Percentiles rank a stretch among this genome's conserved stretches.
phyloP scores from a whole-genome alignment of 2,113 vertebrate genomes.

The Struthidea cinerea region DNA sequence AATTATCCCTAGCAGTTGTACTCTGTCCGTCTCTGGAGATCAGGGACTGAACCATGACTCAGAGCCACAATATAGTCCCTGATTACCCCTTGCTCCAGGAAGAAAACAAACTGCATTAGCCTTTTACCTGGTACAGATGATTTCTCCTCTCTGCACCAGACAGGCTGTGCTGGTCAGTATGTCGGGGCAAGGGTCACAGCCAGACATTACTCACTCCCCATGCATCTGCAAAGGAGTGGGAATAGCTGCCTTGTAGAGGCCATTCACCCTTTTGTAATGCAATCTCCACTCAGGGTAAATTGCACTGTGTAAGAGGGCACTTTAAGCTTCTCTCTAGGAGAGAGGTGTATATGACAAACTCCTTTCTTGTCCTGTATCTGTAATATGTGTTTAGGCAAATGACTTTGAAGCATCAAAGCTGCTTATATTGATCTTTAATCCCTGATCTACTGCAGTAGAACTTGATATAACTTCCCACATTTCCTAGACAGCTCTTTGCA shows the following conservation, averaged over 20 bases:
- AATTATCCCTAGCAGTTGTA: neutral
- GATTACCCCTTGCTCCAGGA: conserved; percentile 54
- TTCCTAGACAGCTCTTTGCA: neutral
- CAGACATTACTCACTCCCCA: conserved; percentile 59
- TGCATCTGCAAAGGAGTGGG: conserved; percentile 34
- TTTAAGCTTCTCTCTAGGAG: conserved; percentile 12
- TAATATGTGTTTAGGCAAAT: conserved; percentile 38
- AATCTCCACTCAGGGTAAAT: conserved; percentile 52
- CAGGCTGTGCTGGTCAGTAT: conserved; percentile 53
- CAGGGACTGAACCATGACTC: conserved; percentile 25
- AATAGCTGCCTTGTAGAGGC: conserved; percentile 57
- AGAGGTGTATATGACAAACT: conserved; percentile 1
- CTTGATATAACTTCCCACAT: neutral
- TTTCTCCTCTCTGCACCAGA: conserved; percentile 53
- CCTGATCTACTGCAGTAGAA: neutral
- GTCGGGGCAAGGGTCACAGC: conserved; percentile 48
- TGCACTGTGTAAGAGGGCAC: conserved; percentile 30
- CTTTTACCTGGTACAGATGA: conserved; percentile 62
- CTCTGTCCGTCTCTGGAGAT: neutral
- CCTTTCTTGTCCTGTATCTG: neutral
- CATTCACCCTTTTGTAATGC: conserved; percentile 42
- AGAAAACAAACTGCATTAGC: conserved; percentile 67
- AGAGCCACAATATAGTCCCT: conserved; percentile 42
- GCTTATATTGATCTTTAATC: conserved; percentile 48
- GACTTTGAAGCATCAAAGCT: neutral